These are phyloP conservation scores for Motacilla alba DNA, from an alignment of 2,113 vertebrate species.

Conservation along the genomic window DNA sequence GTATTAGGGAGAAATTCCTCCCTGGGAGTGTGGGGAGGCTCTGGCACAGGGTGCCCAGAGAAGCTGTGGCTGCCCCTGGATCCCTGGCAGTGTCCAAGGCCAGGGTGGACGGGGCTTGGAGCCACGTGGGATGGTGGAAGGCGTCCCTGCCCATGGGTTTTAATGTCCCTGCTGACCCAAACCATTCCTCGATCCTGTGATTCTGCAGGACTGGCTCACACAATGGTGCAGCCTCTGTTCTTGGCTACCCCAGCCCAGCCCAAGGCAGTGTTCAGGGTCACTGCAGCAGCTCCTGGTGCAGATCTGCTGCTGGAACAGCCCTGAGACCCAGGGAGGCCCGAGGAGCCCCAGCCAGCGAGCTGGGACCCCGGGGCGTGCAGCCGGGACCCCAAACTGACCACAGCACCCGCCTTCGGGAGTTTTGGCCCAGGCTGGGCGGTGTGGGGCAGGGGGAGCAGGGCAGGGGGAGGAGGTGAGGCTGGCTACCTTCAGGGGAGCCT, in stretches of 20 bases:
- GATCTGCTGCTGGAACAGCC: not conserved
- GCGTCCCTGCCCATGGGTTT: not conserved
- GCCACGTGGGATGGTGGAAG: not conserved
- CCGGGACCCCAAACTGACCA: not conserved
- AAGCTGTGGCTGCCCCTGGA: not conserved
- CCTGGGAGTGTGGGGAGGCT: fast-evolving
- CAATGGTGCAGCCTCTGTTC: not conserved
- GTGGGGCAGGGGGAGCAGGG: not conserved
- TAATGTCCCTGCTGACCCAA: not conserved
- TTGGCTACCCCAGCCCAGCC: not conserved
- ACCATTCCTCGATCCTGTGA: not conserved
- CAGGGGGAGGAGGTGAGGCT: not conserved
- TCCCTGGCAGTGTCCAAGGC: not conserved
- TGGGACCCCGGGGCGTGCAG: fast-evolving
- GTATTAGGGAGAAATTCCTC: not conserved
- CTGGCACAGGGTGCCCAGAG: not conserved
- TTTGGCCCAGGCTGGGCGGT: not conserved
- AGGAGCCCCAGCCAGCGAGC: not conserved
- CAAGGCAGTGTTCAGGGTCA: not conserved
- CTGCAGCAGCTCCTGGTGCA: not conserved
- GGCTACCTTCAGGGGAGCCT: constrained; percentile 74
- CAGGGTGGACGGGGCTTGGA: not conserved
- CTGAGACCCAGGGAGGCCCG: not conserved
- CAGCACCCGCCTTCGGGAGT: fast-evolving
- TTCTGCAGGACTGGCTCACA: not conserved